Percentiles rank a stretch among this genome's conserved stretches.
These are phyloP conservation scores for Chionomys nivalis DNA, from an alignment of 2,113 vertebrate species.

Conservation along the genomic window DNA sequence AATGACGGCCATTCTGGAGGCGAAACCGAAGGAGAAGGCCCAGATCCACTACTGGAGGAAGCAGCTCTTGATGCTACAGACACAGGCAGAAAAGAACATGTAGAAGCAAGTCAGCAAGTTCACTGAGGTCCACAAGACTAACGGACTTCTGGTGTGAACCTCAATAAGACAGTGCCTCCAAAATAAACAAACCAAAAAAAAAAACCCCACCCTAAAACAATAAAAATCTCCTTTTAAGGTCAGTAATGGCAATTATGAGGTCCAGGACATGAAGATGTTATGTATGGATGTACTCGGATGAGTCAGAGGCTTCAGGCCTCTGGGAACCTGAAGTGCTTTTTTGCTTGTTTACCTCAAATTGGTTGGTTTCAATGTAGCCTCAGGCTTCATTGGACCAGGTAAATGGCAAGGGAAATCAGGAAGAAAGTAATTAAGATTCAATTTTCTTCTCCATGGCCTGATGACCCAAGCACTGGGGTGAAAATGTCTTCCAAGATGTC, in stretches of 20 bases:
- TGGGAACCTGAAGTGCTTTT: not conserved
- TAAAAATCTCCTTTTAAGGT: not conserved
- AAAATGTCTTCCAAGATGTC: conserved; percentile 9
- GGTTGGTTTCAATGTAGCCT: conserved; percentile 13
- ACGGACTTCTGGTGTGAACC: not conserved
- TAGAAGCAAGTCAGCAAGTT: not conserved
- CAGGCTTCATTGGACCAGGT: not conserved
- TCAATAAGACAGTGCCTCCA: not conserved
- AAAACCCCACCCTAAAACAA: not conserved
- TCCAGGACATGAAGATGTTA: not conserved
- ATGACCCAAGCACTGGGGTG: conserved; percentile 19
- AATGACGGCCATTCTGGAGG: not conserved
- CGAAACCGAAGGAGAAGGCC: not conserved
- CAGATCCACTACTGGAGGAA: not conserved
- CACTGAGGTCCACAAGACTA: not conserved
- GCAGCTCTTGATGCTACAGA: not conserved
- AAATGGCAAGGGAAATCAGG: conserved; percentile 25
- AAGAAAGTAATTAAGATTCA: conserved; percentile 54
- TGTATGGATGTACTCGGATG: not conserved
- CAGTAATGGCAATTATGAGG: not conserved
- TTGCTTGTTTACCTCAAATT: conserved; percentile 16
- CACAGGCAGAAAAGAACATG: not conserved
- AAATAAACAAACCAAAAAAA: not conserved
- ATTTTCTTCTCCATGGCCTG: conserved; percentile 36
- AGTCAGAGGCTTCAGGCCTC: not conserved